Percentiles rank a stretch among this genome's conserved stretches.
phyloP scores from a whole-genome alignment of 2,888 invertebrate species.

The Diplazon laetatorius region DNA sequence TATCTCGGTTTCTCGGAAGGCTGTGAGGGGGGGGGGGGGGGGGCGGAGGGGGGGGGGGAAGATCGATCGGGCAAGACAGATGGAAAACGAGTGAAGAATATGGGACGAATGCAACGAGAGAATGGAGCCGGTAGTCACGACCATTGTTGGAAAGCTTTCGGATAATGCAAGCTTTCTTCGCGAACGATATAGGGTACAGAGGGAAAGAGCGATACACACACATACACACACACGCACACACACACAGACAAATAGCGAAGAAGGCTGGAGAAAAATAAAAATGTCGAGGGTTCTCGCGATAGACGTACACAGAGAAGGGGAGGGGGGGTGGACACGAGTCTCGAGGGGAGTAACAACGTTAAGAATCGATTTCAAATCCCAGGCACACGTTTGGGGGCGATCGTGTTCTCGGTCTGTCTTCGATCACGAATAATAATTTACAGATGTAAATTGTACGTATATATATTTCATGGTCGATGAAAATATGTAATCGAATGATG shows the following conservation, averaged over 20 bases:
- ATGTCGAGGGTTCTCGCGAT: constrained; percentile 37
- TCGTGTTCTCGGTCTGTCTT: background rate
- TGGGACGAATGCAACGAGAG: constrained; percentile 17
- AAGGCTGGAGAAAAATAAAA: constrained; percentile 43
- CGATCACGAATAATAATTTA: background rate
- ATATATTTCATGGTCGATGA: no score
- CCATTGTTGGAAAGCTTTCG: constrained; percentile 57
- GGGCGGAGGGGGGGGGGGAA: background rate
- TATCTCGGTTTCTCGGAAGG: no score
- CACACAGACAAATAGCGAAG: constrained; percentile 1
- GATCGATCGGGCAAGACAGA: constrained; percentile 14
- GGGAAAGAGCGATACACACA: constrained; percentile 1
- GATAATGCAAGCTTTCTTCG: constrained; percentile 55
- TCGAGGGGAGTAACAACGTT: no score
- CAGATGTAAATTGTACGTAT: constrained; percentile 9
- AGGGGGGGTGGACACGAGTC: background rate
- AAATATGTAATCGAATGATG: background rate
- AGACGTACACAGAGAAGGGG: constrained; percentile 6
- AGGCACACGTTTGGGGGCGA: constrained; percentile 4
- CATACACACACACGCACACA: constrained; percentile 1
- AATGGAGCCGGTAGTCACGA: constrained; percentile 21
- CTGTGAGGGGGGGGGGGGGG: no score
- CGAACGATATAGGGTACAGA: constrained; percentile 15
- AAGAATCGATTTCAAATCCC: constrained; percentile 42
- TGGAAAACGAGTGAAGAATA: constrained; percentile 26